These are phyloP conservation scores for Collichthys lucidus DNA, from an alignment of 2,113 vertebrate species.

Conservation along the genomic window DNA sequence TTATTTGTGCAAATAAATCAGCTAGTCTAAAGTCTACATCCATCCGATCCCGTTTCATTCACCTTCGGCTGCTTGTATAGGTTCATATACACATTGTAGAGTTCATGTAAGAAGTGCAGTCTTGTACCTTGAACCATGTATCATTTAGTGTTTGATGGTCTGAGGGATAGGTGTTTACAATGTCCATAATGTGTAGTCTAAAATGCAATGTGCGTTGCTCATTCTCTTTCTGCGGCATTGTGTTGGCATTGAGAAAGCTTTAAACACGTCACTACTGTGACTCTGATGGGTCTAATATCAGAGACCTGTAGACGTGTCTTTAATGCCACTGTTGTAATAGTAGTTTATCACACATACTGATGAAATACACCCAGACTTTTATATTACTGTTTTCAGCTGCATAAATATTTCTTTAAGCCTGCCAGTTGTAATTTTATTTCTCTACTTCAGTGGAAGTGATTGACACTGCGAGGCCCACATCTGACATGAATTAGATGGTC, in stretches of 20 bases:
- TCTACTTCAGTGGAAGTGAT: conserved; percentile 8
- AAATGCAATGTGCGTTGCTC: background rate
- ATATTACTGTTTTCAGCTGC: background rate
- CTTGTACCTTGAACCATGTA: background rate
- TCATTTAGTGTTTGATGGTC: background rate
- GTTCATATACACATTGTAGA: background rate
- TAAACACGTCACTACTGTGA: background rate
- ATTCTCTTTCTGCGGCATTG: background rate
- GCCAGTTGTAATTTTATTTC: conserved; percentile 16
- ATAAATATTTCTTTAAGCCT: background rate
- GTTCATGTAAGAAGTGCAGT: background rate
- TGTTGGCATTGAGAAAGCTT: background rate
- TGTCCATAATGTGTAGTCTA: background rate
- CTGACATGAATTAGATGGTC: conserved; percentile 54
- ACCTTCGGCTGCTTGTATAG: background rate
- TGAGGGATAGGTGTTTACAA: background rate
- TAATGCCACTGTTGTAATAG: background rate
- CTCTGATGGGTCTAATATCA: background rate
- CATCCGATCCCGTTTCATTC: background rate
- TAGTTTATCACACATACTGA: background rate
- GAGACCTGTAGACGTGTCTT: background rate
- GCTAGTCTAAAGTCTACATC: background rate
- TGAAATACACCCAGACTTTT: background rate
- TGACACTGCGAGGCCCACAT: conserved; percentile 25
- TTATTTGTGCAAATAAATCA: no score